Evolutionary conservation across 2,797 vertebrate genomes (phyloP).

Genomic region (Melanogrammus aeglefinus): DNA sequence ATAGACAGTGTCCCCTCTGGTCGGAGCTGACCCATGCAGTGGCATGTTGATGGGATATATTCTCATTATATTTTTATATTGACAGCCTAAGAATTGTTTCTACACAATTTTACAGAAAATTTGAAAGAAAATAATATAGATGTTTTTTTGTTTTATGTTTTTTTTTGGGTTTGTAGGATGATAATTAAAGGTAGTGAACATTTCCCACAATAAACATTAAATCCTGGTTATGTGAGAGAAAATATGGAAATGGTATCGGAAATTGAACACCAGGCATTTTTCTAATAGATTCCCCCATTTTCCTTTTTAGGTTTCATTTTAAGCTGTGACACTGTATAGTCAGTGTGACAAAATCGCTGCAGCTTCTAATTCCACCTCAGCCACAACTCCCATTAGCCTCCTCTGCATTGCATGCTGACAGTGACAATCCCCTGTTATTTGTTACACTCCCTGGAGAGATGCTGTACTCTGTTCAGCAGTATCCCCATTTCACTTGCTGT

Average conservation of each 20-base stretch:
- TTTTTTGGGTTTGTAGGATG: background rate
- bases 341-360: background rate
- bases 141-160: background rate
- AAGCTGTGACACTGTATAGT: background rate
- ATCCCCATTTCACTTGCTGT: background rate
- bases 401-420: background rate
- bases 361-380: background rate
- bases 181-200: background rate
- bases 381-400: background rate
- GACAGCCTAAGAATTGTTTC: background rate
- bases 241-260: background rate
- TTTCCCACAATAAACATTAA: background rate
- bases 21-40: background rate
- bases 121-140: background rate
- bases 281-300: background rate
- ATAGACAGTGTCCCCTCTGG: background rate
- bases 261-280: background rate
- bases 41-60: too few relatives aligned
- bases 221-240: background rate
- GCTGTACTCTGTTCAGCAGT: background rate
- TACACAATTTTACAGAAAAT: background rate
- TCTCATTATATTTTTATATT: background rate
- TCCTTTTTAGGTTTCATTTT: background rate
- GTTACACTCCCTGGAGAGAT: background rate
- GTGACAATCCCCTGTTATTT: background rate